These are phyloP conservation scores for Microtus oregoni DNA, from an alignment of 2,113 vertebrate genomes.

Conservation along the genomic window DNA sequence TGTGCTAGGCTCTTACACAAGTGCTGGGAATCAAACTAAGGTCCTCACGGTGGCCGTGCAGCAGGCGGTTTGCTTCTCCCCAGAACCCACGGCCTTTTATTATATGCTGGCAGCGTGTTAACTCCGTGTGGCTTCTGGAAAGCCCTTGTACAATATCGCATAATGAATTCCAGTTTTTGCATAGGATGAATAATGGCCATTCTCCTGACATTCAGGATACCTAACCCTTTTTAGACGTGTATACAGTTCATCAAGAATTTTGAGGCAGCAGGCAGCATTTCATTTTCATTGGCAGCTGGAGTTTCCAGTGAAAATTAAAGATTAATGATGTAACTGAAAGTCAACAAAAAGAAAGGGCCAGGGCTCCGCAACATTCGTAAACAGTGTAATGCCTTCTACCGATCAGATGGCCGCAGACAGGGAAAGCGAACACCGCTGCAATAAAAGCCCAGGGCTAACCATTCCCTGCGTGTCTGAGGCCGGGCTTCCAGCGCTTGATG, in stretches of 20 bases:
- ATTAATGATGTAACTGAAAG: constrained; percentile 65
- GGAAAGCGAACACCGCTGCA: neutral
- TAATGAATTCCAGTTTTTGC: neutral
- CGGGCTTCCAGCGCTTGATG: constrained; percentile 79
- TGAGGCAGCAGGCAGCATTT: constrained; percentile 15
- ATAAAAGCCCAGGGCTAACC: constrained; percentile 26
- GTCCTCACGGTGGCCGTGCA: neutral
- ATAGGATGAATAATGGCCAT: neutral
- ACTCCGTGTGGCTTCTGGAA: neutral
- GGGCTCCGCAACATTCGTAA: constrained; percentile 50
- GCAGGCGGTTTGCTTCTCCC: neutral
- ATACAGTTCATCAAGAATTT: neutral
- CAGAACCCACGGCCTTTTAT: neutral
- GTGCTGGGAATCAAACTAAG: neutral
- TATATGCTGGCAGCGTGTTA: neutral
- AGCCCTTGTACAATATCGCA: neutral
- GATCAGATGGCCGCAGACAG: constrained; percentile 48
- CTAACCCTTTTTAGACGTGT: neutral
- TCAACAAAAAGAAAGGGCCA: constrained; percentile 60
- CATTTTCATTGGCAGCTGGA: constrained; percentile 35
- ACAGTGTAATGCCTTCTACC: constrained; percentile 62
- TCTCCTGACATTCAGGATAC: neutral
- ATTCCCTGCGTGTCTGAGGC: constrained; percentile 54
- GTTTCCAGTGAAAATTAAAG: constrained; percentile 61
- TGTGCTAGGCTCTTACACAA: neutral